phyloP scores from a whole-genome alignment of 1,140 invertebrate species.

The Diplogasteroides magnus region DNA sequence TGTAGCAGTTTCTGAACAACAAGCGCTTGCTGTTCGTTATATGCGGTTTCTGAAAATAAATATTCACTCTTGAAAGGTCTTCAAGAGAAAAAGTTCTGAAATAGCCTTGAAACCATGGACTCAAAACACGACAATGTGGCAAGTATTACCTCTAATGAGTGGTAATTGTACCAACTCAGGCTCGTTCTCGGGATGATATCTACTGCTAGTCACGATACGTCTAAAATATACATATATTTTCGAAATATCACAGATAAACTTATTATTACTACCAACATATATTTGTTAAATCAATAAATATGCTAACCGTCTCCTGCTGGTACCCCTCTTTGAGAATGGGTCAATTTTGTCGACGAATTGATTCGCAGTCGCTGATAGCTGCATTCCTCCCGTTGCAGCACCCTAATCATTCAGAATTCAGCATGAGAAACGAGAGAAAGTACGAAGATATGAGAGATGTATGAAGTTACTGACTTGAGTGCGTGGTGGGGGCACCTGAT shows the following conservation, averaged over 20 bases:
- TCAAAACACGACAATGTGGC: background rate
- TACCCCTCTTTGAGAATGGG: constrained; percentile 51
- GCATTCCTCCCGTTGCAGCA: constrained; percentile 50
- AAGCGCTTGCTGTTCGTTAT: constrained; percentile 58
- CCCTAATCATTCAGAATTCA: constrained; percentile 27
- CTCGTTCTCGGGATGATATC: constrained; percentile 54
- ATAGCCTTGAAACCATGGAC: constrained; percentile 1
- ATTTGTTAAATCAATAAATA: background rate
- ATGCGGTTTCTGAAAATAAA: constrained; percentile 71
- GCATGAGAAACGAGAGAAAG: background rate
- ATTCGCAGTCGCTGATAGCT: constrained; percentile 52
- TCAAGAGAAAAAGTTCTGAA: constrained; percentile 4
- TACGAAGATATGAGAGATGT: background rate
- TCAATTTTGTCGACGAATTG: constrained; percentile 55
- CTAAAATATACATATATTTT: constrained; percentile 16
- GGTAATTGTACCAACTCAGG: constrained; percentile 50
- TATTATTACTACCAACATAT: background rate
- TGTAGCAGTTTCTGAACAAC: constrained; percentile 62
- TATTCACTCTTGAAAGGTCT: background rate
- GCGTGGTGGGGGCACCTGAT: constrained; percentile 29
- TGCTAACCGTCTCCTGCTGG: constrained; percentile 38
- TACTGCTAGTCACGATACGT: constrained; percentile 44
- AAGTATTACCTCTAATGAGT: constrained; percentile 47
- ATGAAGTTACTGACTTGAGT: constrained; percentile 12
- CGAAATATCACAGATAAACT: too few relatives aligned